phyloP scores from a whole-genome alignment of 2,113 vertebrate genomes.

The Corynorhinus townsendii region DNA sequence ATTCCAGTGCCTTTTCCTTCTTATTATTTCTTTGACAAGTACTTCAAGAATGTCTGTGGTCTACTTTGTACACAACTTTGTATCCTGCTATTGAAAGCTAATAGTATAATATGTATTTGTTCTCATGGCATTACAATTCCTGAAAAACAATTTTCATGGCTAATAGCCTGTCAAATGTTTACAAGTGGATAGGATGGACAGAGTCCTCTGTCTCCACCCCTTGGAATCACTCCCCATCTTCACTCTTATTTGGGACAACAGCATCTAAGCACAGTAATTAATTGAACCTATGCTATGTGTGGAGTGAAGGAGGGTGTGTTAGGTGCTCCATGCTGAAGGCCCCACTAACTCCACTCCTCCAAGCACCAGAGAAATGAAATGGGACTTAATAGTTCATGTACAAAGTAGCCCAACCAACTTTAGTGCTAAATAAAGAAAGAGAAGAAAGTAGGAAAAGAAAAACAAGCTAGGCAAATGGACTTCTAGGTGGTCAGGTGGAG shows the following conservation, averaged over 20 bases:
- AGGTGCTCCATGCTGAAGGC: neutral
- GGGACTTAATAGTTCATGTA: neutral
- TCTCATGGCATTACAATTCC: neutral
- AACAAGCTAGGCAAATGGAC: neutral
- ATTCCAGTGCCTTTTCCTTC: neutral
- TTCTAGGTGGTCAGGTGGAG: neutral
- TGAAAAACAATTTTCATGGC: neutral
- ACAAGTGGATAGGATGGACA: neutral
- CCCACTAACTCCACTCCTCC: neutral
- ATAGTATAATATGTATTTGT: neutral
- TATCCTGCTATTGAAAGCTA: neutral
- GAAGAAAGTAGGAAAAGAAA: neutral
- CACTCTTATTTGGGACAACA: neutral
- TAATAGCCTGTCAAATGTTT: neutral
- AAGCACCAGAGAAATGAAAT: neutral
- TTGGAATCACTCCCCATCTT: neutral
- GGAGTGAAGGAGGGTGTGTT: neutral
- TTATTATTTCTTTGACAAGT: neutral
- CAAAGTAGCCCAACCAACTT: neutral
- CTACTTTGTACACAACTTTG: neutral
- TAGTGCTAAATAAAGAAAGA: neutral
- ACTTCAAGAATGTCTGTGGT: neutral
- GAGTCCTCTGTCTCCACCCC: neutral
- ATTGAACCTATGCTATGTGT: rapidly evolving
- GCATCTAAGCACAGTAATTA: neutral